A percentile compares a stretch with the other conserved stretches of the same genome.
These are phyloP conservation scores for Centropristis striata DNA, from an alignment of 2,113 vertebrate genomes.

Conservation along the genomic window DNA sequence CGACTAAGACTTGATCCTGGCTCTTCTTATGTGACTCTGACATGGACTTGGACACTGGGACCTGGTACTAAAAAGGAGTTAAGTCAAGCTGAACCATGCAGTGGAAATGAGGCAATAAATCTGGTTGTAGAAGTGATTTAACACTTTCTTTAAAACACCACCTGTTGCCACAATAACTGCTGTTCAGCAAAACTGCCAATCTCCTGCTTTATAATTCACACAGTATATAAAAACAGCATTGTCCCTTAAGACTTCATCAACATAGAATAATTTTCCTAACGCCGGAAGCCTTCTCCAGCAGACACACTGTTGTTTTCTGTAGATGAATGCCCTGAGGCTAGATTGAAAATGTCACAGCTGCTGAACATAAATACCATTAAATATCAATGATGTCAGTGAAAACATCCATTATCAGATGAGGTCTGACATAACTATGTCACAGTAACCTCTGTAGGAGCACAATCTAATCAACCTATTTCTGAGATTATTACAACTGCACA, in stretches of 20 bases:
- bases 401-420: slow-evolving; percentile 20
- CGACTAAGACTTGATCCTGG: too few species aligned
- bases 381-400: slow-evolving; percentile 38
- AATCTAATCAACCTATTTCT: neutral
- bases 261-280: neutral
- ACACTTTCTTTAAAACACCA: too few species aligned
- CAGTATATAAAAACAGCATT: neutral
- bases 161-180: neutral
- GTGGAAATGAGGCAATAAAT: too few species aligned
- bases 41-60: too few species aligned
- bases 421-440: slow-evolving; percentile 40
- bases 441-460: slow-evolving; percentile 11
- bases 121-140: neutral
- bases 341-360: slow-evolving; percentile 38
- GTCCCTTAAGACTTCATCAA: neutral
- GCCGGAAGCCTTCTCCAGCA: neutral
- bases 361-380: slow-evolving; percentile 43
- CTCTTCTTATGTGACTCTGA: too few species aligned
- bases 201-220: neutral
- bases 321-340: neutral
- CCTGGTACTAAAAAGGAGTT: too few species aligned
- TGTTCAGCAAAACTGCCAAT: neutral
- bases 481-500: neutral
- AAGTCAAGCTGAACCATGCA: too few species aligned
- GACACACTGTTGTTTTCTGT: neutral